These are phyloP conservation scores for Sarcophaga caerulescens DNA, from an alignment of 2,888 invertebrate species.

Conservation along the genomic window DNA sequence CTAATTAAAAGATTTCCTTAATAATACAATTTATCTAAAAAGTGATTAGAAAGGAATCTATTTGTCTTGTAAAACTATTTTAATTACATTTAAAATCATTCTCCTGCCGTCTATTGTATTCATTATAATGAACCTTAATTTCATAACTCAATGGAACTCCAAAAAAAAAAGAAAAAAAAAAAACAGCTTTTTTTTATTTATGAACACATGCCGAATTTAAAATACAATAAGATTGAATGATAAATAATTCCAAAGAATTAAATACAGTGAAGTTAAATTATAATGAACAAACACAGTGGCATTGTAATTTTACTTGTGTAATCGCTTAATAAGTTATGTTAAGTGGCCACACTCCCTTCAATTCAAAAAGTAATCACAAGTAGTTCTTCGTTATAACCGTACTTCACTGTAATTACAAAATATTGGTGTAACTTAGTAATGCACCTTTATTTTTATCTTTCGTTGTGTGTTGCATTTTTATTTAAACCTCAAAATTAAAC, in stretches of 20 bases:
- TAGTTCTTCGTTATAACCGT: no score
- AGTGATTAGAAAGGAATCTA: no score
- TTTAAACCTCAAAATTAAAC: constrained; percentile 32
- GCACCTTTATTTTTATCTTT: constrained; percentile 4
- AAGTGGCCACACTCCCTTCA: no score
- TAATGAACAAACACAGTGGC: no score
- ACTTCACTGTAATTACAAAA: constrained; percentile 49
- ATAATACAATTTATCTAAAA: no score
- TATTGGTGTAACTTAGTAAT: constrained; percentile 38
- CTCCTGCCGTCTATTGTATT: neutral
- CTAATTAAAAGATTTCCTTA: no score
- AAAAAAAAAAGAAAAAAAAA: neutral
- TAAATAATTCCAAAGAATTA: constrained; percentile 55
- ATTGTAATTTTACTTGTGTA: no score
- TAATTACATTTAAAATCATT: no score
- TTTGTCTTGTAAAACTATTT: no score
- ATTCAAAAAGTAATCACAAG: no score
- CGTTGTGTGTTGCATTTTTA: constrained; percentile 7
- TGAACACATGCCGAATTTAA: constrained; percentile 28
- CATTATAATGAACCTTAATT: constrained; percentile 27
- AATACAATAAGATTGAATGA: constrained; percentile 62
- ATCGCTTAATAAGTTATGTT: no score
- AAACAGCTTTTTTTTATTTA: neutral
- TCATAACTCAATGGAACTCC: neutral
- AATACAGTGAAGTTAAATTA: no score